Base-by-base conservation (phyloP, 2,113 vertebrate genomes). In the Todiramphus saurophagus region DNA sequence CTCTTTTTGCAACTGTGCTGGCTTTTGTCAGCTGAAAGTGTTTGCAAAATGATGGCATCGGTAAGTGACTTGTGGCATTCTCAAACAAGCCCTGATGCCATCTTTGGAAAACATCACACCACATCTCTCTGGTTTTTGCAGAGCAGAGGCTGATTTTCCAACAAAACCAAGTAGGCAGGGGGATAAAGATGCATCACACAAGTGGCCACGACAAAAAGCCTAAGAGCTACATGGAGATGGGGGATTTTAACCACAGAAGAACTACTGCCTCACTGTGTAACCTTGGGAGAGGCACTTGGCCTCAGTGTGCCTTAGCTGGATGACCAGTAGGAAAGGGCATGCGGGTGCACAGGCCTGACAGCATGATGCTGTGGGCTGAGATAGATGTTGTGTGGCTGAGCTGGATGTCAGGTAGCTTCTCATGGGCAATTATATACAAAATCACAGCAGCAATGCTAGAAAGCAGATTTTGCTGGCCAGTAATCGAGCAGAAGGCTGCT, bases 401-500 rank as follows among this genome's bases (percentile, higher is more conserved):
- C 74, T 88, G 78, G 35, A 81, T 56, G 23, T 19, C 33, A 30
- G 37, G 66, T 70, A 39, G 80, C 83, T 82, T 91, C 91, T 75
- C 3, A 0, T 78, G 64, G 93, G 62, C 89, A 92, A 68, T 84
- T 81, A 72, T 5, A 60, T 67, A 44, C 60, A 82, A 76, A 94
- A 92, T 92, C 86, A 83, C 46, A 91, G 44, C 69, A 92, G 64
- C 1, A 10, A 94, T 10, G 79, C 53, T 79, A 33, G 60, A 90
- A 87, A 78, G 75, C 66, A 89, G 85, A 86, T 68, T 87, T 90
- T 73, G 28, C 76, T 94, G 92, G 76, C 88, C 85, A 73, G 60
- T 92, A 94, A 90, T 81, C 56, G 93, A 90, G 43, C 81, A 95
- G 73, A 95, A 81, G 79, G 48, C 87, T 91, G 94, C 74, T 96